Conservation (phyloP, 1,140 invertebrate genomes). For the Cheumatopsyche charites region DNA sequence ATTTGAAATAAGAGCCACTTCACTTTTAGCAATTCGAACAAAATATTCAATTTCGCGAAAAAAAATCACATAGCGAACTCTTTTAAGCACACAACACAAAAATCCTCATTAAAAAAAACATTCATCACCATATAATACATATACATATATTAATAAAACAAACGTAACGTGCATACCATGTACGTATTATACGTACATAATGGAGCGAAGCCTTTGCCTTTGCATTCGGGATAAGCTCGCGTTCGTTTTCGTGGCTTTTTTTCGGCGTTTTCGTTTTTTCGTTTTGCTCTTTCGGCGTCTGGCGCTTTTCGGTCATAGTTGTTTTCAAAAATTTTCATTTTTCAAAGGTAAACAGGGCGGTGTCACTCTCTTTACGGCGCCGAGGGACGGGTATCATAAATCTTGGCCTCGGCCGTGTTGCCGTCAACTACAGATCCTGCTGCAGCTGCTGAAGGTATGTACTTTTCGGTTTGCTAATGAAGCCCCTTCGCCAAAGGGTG, state of each 20-base stretch:
- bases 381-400: slow-evolving; percentile 31
- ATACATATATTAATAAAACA: slow-evolving; percentile 9
- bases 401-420: slow-evolving; percentile 37
- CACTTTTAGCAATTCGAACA: no score
- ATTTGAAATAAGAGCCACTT: no score
- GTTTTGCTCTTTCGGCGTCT: background rate
- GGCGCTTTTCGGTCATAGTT: background rate
- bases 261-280: background rate
- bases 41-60: no score
- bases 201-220: no score
- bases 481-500: slow-evolving; percentile 27
- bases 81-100: no score
- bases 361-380: slow-evolving; percentile 32
- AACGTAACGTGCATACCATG: background rate
- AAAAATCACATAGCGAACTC: no score
- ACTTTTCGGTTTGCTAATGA: slow-evolving; percentile 42
- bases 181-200: background rate
- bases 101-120: no score
- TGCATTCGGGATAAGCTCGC: no score
- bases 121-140: no score
- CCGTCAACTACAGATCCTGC: slow-evolving; percentile 40
- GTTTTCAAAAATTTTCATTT: slow-evolving; percentile 40
- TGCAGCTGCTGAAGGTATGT: slow-evolving; percentile 41
- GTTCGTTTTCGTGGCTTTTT: no score
- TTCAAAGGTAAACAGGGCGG: slow-evolving; percentile 35